phyloP scores from a whole-genome alignment of 2,113 vertebrate species.

The Ammodytes marinus region DNA sequence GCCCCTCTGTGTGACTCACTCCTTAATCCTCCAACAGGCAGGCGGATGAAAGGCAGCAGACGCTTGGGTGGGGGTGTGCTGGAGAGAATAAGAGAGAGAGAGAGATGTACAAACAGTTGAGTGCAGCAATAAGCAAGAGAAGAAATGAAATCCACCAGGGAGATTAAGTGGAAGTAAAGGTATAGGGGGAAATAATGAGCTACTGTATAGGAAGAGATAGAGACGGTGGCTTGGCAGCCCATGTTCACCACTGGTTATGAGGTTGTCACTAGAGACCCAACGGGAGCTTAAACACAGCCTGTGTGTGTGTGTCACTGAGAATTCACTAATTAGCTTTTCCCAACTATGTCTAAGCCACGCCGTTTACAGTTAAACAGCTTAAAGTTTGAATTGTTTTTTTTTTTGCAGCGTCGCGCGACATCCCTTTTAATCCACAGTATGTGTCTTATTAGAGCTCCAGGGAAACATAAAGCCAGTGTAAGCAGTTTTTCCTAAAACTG shows the following conservation, averaged over 20 bases:
- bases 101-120: slow-evolving; percentile 36
- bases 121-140: slow-evolving; percentile 14
- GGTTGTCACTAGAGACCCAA: neutral
- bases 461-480: slow-evolving; percentile 41
- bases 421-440: slow-evolving; percentile 44
- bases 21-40: slow-evolving; percentile 64
- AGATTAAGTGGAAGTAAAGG: neutral
- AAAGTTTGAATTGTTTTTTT: slow-evolving; percentile 36
- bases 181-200: slow-evolving; percentile 5
- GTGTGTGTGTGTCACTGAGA: slow-evolving; percentile 4
- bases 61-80: slow-evolving; percentile 5
- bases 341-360: neutral
- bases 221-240: slow-evolving; percentile 29
- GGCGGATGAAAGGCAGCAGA: slow-evolving; percentile 54
- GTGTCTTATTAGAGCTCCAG: slow-evolving; percentile 44
- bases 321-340: slow-evolving; percentile 40
- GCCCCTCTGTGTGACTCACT: slow-evolving; percentile 55
- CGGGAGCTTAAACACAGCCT: slow-evolving; percentile 23
- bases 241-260: slow-evolving; percentile 37
- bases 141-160: neutral
- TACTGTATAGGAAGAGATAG: slow-evolving; percentile 5
- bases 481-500: slow-evolving; percentile 48
- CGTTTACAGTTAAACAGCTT: slow-evolving; percentile 42
- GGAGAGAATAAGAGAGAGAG: slow-evolving; percentile 9
- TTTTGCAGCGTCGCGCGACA: slow-evolving; percentile 22